A percentile compares a stretch with the other conserved stretches of the same genome.
These are phyloP conservation scores for Doris montereyensis DNA, from an alignment of 2,888 invertebrate genomes.

Conservation along the genomic window DNA sequence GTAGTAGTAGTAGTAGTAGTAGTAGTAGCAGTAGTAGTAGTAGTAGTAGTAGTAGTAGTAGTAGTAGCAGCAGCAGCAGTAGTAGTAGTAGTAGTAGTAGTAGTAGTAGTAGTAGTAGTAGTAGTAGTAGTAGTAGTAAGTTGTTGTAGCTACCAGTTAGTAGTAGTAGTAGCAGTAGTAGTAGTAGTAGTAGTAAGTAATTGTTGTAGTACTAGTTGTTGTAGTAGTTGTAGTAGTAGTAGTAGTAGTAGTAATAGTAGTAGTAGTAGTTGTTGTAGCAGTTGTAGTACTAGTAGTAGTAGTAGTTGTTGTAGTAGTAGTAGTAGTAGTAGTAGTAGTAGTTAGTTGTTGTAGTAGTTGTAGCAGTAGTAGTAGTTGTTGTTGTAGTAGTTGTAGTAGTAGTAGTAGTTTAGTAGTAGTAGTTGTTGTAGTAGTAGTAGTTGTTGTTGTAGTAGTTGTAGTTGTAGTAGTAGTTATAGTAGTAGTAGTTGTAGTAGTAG, in stretches of 20 bases:
- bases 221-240: neutral
- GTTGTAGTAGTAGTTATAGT: too few species aligned
- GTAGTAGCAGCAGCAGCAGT: neutral
- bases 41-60: neutral
- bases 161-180: too few species aligned
- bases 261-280: neutral
- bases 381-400: neutral
- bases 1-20: neutral
- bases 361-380: neutral
- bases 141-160: too few species aligned
- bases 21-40: neutral
- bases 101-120: neutral
- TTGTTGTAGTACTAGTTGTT: too few species aligned
- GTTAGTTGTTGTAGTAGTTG: neutral
- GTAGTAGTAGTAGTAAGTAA: neutral
- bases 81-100: neutral
- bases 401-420: neutral
- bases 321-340: neutral
- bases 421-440: too few species aligned
- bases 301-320: neutral
- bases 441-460: too few species aligned
- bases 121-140: neutral
- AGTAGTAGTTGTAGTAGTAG: neutral
- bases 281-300: neutral
- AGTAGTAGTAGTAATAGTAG: neutral